Base-by-base conservation (phyloP, 2,888 invertebrate species). In the Campoletis raptor region DNA sequence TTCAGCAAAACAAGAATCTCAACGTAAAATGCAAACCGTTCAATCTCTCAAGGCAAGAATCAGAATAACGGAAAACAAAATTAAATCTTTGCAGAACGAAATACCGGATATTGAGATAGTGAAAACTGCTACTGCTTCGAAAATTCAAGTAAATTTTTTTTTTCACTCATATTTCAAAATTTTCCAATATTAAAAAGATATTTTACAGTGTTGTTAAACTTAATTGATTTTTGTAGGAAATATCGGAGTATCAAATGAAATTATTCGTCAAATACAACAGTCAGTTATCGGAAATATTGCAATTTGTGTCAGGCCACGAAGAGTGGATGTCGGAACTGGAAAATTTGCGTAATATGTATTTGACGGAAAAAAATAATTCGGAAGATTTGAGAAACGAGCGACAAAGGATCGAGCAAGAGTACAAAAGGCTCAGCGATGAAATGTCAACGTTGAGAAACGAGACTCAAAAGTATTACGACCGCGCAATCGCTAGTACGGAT, bases 401-500 rank as follows among this genome's bases (percentile, higher is more conserved):
- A 30, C 77, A 88, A n/a, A 89, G 88, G 9, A 93, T 94, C 0
- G 94, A 94, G 89, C 91, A 90, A 52, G 91, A 89, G 1, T 92
- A 93, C 54, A 93, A 92, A n/a, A 79, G 89, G 36, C 89, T 95
- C 1, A 74, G 83, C 5, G 76, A n/a, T 9, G 92, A 93, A 24
- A 91, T 94, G 9, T 87, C 87, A 4, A 94, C 94, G 0, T 76
- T 93, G 42, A 95, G 94, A 87, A 91, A 90, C 0, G 94, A 95
- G 81, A 95, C 96, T 0, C 95, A 95, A 90, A 94, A 94, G 88
- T 95, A 96, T 69, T 92, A 96, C 2, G 81, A 91, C 0, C 95
- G 95, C 90, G 97, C 97, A 0, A 95, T 95, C 90, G 91, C 93
- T 1, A 92, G 94, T 1, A 96, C 96, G 5, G 94, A 95, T 64